Evolutionary conservation across 1,140 invertebrate species (phyloP), one percentile per base, ranked within the genome.

Genomic region (Eueides isabella): DNA sequence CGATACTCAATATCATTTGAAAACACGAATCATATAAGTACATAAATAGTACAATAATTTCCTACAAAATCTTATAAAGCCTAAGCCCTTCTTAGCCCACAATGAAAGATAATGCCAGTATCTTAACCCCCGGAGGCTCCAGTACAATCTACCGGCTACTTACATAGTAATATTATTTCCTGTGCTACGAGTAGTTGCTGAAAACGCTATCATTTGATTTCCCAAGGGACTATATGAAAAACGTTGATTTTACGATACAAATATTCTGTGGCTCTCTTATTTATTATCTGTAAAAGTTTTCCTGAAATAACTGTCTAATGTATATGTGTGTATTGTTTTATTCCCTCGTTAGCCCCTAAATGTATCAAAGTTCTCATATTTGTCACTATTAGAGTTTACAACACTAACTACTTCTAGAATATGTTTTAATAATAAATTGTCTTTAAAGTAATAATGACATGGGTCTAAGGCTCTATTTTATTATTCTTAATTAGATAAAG

Each of bases 171-270:
- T 75, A 71, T 75, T 75, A 74, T 78, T 84, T 75, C 77, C 75
- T 75, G 70, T 69, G 48, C 66, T 78, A 55, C 48, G 7, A 55
- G 19, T 55, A 71, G 78, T 84, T 71, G 78, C 41, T 74, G 81
- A 71, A 77, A 80, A 81, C 61, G 77, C 69, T 33, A 84, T 84
- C 72, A 83, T 84, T 84, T 86, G 86, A 84, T 87, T 87, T 80
- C 80, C 85, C 78, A 81, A 81, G 38, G 80, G 82, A 82, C 81
- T 80, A 11, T 82, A 85, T 89, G 76, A 78, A 84, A 75, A 44
- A 31, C 66, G 71, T 71, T 71, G 72, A 77, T 72, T 75, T 65
- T 72, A 75, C 33, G 70, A 73, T 76, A 77, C 67, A 75, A 71
- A 75, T 71, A 75, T 74, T 65, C 62, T 23, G 61, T 16, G 62